Base-by-base conservation (phyloP, 2,888 invertebrate species). In the Hirtodrosophila trivittata region DNA sequence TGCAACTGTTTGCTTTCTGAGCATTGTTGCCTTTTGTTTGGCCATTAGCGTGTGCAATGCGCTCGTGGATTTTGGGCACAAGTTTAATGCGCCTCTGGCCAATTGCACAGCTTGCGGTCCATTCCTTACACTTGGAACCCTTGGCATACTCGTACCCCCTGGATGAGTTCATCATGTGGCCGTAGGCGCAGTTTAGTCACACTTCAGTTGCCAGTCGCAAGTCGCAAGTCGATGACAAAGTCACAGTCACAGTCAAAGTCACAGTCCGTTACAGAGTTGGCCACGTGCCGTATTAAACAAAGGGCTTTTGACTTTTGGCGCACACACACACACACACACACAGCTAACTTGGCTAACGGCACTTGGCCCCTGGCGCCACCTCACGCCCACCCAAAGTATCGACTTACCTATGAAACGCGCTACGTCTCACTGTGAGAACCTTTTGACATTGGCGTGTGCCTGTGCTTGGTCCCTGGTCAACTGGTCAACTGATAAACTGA, bases 401-500 rank as follows among this genome's bases (percentile, higher is more conserved):
- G 13, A 13, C 38, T 66, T 50, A 52, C 52, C 6, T 3, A 26
- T 10, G 25, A 10, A 8, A 1, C 3, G 21, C 10, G 37, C 18
- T 26, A n/a, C 30, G 9, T n/a, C 3, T 7, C 3, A 25, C 50
- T 63, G 60, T 77, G 76, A 74, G 81, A 77, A 77, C 74, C 83
- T 80, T 77, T 80, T 77, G 69, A 66, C 77, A 80, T 81, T 80
- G 84, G 84, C 84, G 84, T 83, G 84, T 80, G 80, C 78, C 77
- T 60, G 55, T 21, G 5, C 18, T 21, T 21, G 18, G 18, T 16
- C 26, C 33, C 18, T 21, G 18, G 2, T 21, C n/a, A 21, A 5
- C 8, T 30, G 16, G n/a, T 4, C 6, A 0, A 6, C 16, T 3
- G 4, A n/a, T n/a, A n/a, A n/a, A n/a, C n/a, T n/a, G n/a, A n/a